A percentile compares a stretch with the other conserved stretches of the same genome.
phyloP scores from a whole-genome alignment of 1,140 invertebrate genomes.

The Lerema accius region DNA sequence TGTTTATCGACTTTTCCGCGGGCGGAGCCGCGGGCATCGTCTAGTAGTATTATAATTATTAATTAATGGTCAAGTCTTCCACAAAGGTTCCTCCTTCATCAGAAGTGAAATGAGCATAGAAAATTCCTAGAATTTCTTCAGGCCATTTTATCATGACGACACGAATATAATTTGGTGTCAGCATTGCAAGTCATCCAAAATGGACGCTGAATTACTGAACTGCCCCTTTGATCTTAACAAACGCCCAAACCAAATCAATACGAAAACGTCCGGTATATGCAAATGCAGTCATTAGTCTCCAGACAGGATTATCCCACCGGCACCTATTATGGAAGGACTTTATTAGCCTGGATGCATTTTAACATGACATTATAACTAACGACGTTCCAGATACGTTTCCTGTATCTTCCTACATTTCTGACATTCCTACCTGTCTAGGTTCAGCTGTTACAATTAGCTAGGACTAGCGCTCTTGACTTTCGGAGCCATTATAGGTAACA shows the following conservation, averaged over 20 bases:
- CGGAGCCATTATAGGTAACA: too few species aligned
- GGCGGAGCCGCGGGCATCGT: too few species aligned
- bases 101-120: too few species aligned
- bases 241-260: neutral
- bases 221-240: neutral
- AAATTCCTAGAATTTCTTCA: too few species aligned
- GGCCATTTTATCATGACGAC: too few species aligned
- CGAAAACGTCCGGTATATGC: slow-evolving; percentile 9
- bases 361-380: slow-evolving; percentile 33
- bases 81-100: too few species aligned
- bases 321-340: slow-evolving; percentile 34
- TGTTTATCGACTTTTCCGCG: too few species aligned
- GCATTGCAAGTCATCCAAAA: neutral
- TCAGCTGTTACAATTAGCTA: neutral
- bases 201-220: neutral
- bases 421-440: slow-evolving; percentile 1
- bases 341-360: slow-evolving; percentile 31
- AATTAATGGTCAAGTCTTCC: too few species aligned
- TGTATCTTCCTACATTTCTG: slow-evolving; percentile 24
- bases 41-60: too few species aligned
- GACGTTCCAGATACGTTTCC: slow-evolving; percentile 26
- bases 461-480: too few species aligned
- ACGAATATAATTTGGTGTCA: too few species aligned
- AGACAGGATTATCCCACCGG: slow-evolving; percentile 14
- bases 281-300: slow-evolving; percentile 18